phyloP scores from a whole-genome alignment of 2,888 invertebrate species.

The Thymelicus lineola region DNA sequence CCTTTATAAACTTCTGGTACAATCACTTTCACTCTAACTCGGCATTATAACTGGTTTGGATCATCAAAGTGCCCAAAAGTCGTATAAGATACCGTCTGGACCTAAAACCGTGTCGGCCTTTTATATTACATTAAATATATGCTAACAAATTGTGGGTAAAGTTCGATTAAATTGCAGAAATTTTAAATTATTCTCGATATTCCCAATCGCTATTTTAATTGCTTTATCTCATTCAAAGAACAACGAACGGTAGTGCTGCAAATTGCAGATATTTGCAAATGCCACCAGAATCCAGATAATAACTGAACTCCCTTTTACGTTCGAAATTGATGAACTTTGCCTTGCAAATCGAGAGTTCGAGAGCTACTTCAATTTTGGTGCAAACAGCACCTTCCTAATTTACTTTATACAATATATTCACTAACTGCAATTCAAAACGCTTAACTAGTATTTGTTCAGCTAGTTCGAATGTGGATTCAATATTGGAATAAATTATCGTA shows the following conservation, averaged over 20 bases:
- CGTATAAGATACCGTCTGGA: conserved; percentile 13
- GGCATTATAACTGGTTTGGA: conserved; percentile 39
- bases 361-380: conserved; percentile 14
- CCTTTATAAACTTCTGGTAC: neutral
- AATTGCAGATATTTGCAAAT: conserved; percentile 35
- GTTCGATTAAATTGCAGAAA: conserved; percentile 21
- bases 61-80: conserved; percentile 10
- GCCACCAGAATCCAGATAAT: conserved; percentile 29
- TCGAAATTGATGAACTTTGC: conserved; percentile 27
- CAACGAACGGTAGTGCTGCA: conserved; percentile 26
- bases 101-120: conserved; percentile 41
- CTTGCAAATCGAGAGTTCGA: conserved; percentile 22
- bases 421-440: conserved; percentile 19
- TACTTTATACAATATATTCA: conserved; percentile 29
- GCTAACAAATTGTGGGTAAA: conserved; percentile 7
- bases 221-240: conserved; percentile 32
- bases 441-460: conserved; percentile 22
- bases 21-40: conserved; percentile 40
- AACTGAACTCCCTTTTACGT: conserved; percentile 26
- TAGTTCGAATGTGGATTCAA: conserved; percentile 11
- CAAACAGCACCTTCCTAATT: conserved; percentile 25
- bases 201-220: conserved; percentile 31
- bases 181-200: conserved; percentile 30
- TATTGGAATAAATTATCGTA: neutral
- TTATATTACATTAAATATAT: conserved; percentile 18